phyloP scores from a whole-genome alignment of 1,140 invertebrate species.

The Rhopalosiphum maidis region DNA sequence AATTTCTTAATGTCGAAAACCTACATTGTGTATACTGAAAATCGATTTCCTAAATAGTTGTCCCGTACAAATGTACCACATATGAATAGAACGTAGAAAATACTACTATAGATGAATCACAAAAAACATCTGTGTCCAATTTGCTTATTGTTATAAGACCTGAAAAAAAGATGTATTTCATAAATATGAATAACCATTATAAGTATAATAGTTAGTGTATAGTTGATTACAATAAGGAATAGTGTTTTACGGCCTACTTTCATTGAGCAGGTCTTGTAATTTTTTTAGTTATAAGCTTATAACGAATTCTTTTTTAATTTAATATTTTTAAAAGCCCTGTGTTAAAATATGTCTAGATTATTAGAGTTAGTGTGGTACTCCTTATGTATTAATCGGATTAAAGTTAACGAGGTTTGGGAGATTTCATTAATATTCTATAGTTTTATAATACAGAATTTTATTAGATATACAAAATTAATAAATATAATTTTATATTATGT shows the following conservation, averaged over 20 bases:
- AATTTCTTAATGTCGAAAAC: neutral
- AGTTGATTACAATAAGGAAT: constrained; percentile 37
- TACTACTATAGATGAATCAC: neutral
- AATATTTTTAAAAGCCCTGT: neutral
- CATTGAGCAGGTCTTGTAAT: neutral
- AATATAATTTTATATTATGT: neutral
- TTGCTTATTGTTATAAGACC: constrained; percentile 36
- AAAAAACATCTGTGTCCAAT: neutral
- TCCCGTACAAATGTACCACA: neutral
- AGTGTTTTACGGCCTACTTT: constrained; percentile 23
- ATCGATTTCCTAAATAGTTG: neutral
- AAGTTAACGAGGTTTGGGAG: neutral
- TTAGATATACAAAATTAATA: neutral
- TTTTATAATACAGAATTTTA: neutral
- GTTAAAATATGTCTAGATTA: neutral
- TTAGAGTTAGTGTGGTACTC: neutral
- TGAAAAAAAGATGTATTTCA: constrained; percentile 6
- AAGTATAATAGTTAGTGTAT: neutral
- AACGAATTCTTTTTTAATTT: neutral
- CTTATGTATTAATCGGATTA: neutral
- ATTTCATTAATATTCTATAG: neutral
- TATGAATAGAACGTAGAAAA: neutral
- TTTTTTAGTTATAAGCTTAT: neutral
- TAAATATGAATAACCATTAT: constrained; percentile 41
- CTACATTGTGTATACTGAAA: neutral